Evolutionary conservation across 92 coral and sea anemone species (phyloP), one percentile per base, ranked within the genome.

Genomic region (Siderastrea siderea): DNA sequence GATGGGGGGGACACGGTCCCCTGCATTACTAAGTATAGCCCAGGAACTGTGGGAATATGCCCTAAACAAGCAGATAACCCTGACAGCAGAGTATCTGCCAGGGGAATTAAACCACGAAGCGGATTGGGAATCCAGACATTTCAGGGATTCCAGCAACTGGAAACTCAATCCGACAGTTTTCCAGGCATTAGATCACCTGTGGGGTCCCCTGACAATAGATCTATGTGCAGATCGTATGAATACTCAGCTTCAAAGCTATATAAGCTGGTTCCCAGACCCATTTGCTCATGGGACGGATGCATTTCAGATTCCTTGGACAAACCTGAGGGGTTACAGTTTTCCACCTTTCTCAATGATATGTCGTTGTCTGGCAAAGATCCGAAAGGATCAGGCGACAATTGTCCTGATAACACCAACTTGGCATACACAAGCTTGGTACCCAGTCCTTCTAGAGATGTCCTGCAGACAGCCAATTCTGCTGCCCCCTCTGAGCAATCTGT

Each of bases 181-280:
- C 79, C 45, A 72, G 58, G 16, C 58, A 38, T 7, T 84, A 19
- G 68, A 84, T 26, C 82, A 80, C 3, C 78, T 47, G 26, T 84
- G 77, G 89, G 88, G 79, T 12, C 89, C 87, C 79, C 53, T 87
- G 16, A 26, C 16, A 17, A 49, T 77, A 12, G 84, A 76, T 58
- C 84, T 89, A 79, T 89, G 83, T 89, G 89, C 85, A 6, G 19
- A 53, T 71, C 19, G 92, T 13, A 15, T 89, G 26, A 89, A 75
- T 54, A 14, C 81, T 38, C 88, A 88, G 47, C 68, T 74, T 4
- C 10, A 74, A 7, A 72, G 14, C 12, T 88, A 70, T 74, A 50
- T 83, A 66, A 82, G 88, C 77, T 88, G 92, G 87, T 71, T 60
- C 45, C 92, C 92, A 63, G 88, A 84, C 84, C 86, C 92, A 47